Evolutionary conservation across 2,888 invertebrate species (phyloP), one percentile per base, ranked within the genome.

Genomic region (Drosophila monieri): DNA sequence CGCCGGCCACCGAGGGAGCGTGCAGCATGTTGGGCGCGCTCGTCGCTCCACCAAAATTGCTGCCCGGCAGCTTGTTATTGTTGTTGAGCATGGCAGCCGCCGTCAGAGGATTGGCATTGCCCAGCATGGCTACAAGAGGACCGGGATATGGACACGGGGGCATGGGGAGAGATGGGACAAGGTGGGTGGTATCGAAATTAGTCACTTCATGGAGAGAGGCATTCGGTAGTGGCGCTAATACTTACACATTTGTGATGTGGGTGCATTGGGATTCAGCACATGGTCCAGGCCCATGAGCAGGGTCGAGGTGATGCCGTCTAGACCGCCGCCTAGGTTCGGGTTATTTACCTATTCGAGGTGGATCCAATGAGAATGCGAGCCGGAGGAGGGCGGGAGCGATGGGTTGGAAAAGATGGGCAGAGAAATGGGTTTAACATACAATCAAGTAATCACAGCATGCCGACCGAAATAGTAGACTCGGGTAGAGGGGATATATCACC

Each of bases 11-110:
- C 54, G 54, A 10, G 1, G 37, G 12, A 41, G 25, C 59, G 30
- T 59, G 54, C 47, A 72, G 41, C 59, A 61, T 55, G 67, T 64
- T 59, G 57, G 64, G 55, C 54, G 30, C 41, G 37, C 41, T n/a
- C 12, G 52, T 30, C 41, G 35, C 53, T 14, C 57, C 56, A 18
- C 62, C 46, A 30, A 73, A 81, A n/a, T 72, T 55, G 56, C 62
- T 55, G 51, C 60, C 47, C 15, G 60, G 58, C 39, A 75, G 9
- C 53, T 88, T 89, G 51, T 85, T 89, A 73, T 87, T 88, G 58
- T 88, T 89, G 67, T 88, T 89, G 57, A 87, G 68, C 76, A 86
- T 79, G 55, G 80, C 87, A 54, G 87, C 85, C 32, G 81, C 69
- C 30, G 74, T 58, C 76, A 80, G 55, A 5, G 78, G 71, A 68